Percentiles rank a stretch among this genome's conserved stretches.
These are phyloP conservation scores for human (Homo sapiens) DNA, from an alignment of 2,113 vertebrate genomes.

Conservation along the genomic window GRCh38 chr11:22348001-22348500, in stretches of 20 bases:
- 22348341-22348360: slow-evolving; percentile 41
- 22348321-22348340: slow-evolving; percentile 57
- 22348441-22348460: not conserved
- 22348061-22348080: not conserved
- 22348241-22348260: slow-evolving; percentile 30
- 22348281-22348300: slow-evolving; percentile 49
- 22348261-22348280: slow-evolving; percentile 27
- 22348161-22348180: not conserved
- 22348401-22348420: not conserved
- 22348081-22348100: not conserved
- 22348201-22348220: not conserved
- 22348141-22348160: not conserved
- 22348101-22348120: not conserved
- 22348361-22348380: not conserved
- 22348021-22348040: not conserved
- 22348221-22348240: not conserved
- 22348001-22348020: not conserved
- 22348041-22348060: not conserved
- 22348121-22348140: not conserved
- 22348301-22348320: slow-evolving; percentile 46
- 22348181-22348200: not conserved
- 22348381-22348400: not conserved
- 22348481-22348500: not conserved
- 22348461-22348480: not conserved
- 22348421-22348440: not conserved